These are phyloP conservation scores for Serilophus lunatus DNA, from an alignment of 2,113 vertebrate species.

Conservation along the genomic window DNA sequence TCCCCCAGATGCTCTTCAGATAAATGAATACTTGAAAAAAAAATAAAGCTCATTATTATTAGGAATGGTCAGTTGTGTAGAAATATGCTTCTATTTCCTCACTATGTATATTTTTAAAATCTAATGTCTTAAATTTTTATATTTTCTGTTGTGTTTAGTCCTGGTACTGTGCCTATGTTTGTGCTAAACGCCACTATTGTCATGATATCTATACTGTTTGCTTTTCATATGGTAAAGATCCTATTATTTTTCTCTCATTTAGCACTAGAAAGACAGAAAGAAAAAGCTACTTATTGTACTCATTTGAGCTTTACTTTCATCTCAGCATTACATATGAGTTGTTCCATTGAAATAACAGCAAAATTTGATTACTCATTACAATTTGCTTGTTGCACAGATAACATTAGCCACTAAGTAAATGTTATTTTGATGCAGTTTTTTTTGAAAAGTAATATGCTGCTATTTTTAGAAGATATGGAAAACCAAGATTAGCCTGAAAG, in stretches of 20 bases:
- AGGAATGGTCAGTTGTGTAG: background rate
- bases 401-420: background rate
- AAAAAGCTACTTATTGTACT: background rate
- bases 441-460: background rate
- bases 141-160: background rate
- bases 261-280: background rate
- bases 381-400: background rate
- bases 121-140: background rate
- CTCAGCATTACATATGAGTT: background rate
- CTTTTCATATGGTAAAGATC: background rate
- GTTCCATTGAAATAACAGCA: background rate
- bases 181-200: background rate
- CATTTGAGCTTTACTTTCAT: background rate
- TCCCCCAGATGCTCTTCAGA: background rate
- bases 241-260: background rate
- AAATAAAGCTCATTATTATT: background rate
- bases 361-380: background rate
- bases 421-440: background rate
- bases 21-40: background rate
- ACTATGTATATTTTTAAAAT: background rate
- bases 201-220: background rate
- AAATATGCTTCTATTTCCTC: background rate
- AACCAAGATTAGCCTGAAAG: background rate
- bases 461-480: background rate
- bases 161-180: rapidly evolving